These are phyloP conservation scores for Adoxophyes honmai DNA, from an alignment of 1,140 invertebrate species.

Conservation along the genomic window DNA sequence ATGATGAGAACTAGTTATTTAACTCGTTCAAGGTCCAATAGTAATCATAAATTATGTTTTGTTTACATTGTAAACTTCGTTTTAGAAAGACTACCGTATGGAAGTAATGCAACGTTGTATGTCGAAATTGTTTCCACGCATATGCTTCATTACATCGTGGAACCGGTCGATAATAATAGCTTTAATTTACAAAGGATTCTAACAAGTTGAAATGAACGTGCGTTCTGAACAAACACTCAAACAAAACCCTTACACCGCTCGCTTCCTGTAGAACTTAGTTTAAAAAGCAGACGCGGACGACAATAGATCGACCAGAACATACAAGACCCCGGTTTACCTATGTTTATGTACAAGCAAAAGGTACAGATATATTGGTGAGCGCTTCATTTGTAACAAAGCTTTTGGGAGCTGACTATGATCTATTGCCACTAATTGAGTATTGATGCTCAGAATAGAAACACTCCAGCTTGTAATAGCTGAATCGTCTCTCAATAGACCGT, in stretches of 20 bases:
- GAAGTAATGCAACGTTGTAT: too few species aligned
- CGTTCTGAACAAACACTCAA: not conserved
- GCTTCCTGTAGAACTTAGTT: not conserved
- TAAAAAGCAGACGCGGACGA: not conserved
- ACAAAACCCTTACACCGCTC: not conserved
- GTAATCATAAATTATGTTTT: too few species aligned
- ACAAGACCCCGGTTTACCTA: not conserved
- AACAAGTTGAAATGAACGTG: not conserved
- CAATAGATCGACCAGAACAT: not conserved
- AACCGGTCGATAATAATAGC: not conserved
- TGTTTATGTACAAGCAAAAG: not conserved
- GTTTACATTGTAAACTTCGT: too few species aligned
- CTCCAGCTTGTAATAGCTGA: slow-evolving; percentile 2
- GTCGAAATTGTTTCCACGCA: too few species aligned
- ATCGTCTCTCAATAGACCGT: not conserved
- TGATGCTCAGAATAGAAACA: slow-evolving; percentile 8
- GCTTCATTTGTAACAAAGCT: slow-evolving; percentile 2
- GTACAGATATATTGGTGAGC: not conserved
- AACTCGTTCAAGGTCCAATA: too few species aligned
- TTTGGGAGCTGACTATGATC: slow-evolving; percentile 11
- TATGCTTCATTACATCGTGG: too few species aligned
- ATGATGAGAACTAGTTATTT: too few species aligned
- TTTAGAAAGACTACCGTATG: too few species aligned
- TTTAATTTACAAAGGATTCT: slow-evolving; percentile 15
- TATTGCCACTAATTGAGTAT: slow-evolving; percentile 12